Base-by-base conservation (phyloP, 2,797 vertebrate genomes). In the Heliangelus exortis region DNA sequence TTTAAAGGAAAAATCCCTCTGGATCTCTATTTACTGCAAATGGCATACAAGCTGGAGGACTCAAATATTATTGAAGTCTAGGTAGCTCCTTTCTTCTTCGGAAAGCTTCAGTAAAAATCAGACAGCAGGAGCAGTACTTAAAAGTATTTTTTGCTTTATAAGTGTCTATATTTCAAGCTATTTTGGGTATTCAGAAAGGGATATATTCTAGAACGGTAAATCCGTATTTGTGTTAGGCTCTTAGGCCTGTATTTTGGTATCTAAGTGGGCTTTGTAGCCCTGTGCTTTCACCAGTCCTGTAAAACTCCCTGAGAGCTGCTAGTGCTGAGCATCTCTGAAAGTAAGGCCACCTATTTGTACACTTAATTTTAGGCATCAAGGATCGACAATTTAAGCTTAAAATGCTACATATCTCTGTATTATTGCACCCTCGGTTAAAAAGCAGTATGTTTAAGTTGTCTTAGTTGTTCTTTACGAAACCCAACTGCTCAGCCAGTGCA, bases 401-500 rank as follows among this genome's bases (percentile, higher is more conserved):
- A 97, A 96, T 96, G 97, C 96, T 96, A 97, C 96, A 97, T 97
- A 88, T 97, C 97, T 97, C 96, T 92, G 97, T 95, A 97, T 93
- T 91, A 96, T 90, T 90, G 97, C 97, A 95, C 91, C 96, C 95
- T 78, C 1, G 96, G 98, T 98, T 98, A 98, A 97, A 97, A 98
- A 98, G 98, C 97, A 94, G 93, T 73, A 97, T 67, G 92, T 95
- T 97, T 79, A 95, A 95, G 97, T 97, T 96, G 93, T 97, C 96
- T 97, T 97, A 97, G 97, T 83, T 57, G 95, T 97, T 97, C 95
- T 95, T 96, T n/a, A 77, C 9, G 78, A 98, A 95, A 94, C 94
- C 96, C 95, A 91, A 97, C 95, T 97, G 97, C 97, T 98, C 97
- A 98, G 98, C 97, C 97, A 98, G 97, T 95, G 96, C 97, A 98